A percentile compares a stretch with the other conserved stretches of the same genome.
phyloP scores from a whole-genome alignment of 2,888 invertebrate genomes.

The Himalopsyche anomala region DNA sequence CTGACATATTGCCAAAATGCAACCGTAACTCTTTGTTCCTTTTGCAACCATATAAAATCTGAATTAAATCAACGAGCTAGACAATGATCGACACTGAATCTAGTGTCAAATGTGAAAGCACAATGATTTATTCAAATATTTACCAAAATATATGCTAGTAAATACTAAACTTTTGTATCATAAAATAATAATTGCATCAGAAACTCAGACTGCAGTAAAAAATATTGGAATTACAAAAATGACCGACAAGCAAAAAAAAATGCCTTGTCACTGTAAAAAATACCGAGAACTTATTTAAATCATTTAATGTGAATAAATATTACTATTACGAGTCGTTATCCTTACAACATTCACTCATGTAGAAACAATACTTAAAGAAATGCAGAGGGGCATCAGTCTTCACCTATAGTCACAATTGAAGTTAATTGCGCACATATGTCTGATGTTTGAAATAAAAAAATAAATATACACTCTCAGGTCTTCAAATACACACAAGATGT shows the following conservation, averaged over 20 bases:
- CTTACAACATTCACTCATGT: background rate
- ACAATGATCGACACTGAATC: background rate
- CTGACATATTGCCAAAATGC: background rate
- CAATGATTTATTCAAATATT: background rate
- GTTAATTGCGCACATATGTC: background rate
- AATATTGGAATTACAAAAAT: background rate
- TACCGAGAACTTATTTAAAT: background rate
- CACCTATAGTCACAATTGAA: background rate
- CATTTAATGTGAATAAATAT: slow-evolving; percentile 26
- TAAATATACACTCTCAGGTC: background rate
- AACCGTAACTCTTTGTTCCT: slow-evolving; percentile 13
- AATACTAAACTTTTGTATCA: background rate
- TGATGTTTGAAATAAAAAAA: slow-evolving; percentile 15
- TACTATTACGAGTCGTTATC: background rate
- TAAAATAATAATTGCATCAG: background rate
- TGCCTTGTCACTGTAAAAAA: background rate
- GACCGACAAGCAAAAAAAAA: background rate
- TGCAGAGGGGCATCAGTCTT: background rate
- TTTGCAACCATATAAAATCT: background rate
- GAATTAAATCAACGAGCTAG: background rate
- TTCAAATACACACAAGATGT: background rate
- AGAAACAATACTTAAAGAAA: background rate
- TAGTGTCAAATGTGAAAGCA: background rate
- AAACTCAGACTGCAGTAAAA: background rate
- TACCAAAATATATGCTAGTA: background rate